phyloP scores from a whole-genome alignment of 2,888 invertebrate species.

The Drosophila putrida region DNA sequence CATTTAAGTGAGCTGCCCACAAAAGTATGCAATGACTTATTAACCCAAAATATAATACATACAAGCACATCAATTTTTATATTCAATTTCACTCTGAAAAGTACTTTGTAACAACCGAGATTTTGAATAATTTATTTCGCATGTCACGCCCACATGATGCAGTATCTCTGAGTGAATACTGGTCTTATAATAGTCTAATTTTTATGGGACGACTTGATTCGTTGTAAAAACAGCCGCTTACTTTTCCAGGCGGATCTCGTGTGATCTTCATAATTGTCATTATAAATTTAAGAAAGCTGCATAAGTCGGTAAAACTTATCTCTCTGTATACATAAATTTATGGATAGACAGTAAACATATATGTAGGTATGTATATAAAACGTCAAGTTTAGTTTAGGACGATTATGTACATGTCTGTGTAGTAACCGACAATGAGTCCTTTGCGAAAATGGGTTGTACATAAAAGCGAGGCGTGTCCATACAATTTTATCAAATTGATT shows the following conservation, averaged over 20 bases:
- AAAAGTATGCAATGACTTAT: slow-evolving; percentile 37
- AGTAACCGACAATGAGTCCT: neutral
- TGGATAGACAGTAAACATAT: slow-evolving; percentile 40
- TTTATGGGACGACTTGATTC: slow-evolving; percentile 34
- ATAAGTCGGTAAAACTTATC: neutral
- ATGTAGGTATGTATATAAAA: neutral
- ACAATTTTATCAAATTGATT: neutral
- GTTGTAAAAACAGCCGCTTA: slow-evolving; percentile 21
- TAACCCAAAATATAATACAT: neutral
- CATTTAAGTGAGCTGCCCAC: neutral
- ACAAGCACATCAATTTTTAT: slow-evolving; percentile 4
- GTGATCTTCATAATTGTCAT: slow-evolving; percentile 6
- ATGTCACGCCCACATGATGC: neutral
- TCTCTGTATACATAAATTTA: neutral
- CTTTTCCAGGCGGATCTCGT: slow-evolving; percentile 20
- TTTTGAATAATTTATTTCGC: neutral
- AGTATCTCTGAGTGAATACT: neutral
- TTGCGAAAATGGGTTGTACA: neutral
- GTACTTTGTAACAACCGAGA: neutral
- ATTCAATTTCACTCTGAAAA: neutral
- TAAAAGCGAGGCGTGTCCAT: slow-evolving; percentile 40
- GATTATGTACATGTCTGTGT: slow-evolving; percentile 1
- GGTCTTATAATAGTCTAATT: slow-evolving; percentile 45
- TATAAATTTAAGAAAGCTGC: neutral
- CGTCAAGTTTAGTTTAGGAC: slow-evolving; percentile 9